Evolutionary conservation across 1,140 invertebrate genomes (phyloP), one percentile per base, ranked within the genome.

Genomic region (Solen grandis): DNA sequence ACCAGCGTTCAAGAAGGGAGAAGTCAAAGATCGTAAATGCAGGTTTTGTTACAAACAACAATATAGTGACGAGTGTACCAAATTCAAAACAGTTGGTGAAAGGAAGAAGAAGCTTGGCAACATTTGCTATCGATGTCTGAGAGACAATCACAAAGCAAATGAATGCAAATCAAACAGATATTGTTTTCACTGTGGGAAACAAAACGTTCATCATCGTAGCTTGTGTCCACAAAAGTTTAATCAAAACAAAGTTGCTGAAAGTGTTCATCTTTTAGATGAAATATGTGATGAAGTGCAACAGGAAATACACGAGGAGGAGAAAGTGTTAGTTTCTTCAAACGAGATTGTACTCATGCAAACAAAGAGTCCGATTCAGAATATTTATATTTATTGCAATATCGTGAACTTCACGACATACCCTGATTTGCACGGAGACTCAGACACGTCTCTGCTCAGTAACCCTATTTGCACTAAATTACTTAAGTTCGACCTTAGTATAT

Each of bases 291-390:
- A 65, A 36, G 41, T 50, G 31, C 25, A 25, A 5, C 2, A 29
- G 5, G 2, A 25, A 25, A 16, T 35, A 36, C 25, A 2, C 13
- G 2, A 19, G 2, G n/a, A 46, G 31, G 65, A 69, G 52, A 69
- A 52, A 1, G 65, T 27, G 1, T 50, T 69, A 46, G 25, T 69
- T 22, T 69, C 38, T 50, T 14, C 65, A 50, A 31, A 27, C 5
- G 65, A 69, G n/a, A 69, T 69, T n/a, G 65, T 69, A 46, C 46
- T 69, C n/a, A 69, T 50, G 65, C 65, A 69, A 31, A 69, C 65
- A 52, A n/a, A n/a, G n/a, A n/a, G n/a, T n/a, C n/a, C n/a, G n/a
- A n/a, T n/a, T n/a, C n/a, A n/a, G n/a, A n/a, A n/a, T n/a, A n/a
- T n/a, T n/a, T n/a, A n/a, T n/a, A n/a, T n/a, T n/a, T n/a, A n/a